Evolutionary conservation across 2,888 invertebrate genomes (phyloP).

Genomic region (Achlya flavicornis): DNA sequence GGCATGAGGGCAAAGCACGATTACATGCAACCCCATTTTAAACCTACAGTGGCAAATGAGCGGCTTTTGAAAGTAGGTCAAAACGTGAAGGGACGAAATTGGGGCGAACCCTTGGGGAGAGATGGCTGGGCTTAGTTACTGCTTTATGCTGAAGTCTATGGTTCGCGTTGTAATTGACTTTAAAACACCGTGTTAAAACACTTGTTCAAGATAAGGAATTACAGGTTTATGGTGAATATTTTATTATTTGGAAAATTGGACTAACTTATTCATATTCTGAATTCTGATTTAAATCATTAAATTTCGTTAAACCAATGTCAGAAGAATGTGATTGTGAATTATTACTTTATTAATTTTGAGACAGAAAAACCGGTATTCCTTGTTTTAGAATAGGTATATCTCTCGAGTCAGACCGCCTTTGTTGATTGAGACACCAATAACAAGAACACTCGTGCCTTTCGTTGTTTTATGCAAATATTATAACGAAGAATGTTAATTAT

Average conservation of each 20-base stretch:
- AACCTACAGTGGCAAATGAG: conserved; percentile 73
- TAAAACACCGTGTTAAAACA: conserved; percentile 10
- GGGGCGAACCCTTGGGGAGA: conserved; percentile 74
- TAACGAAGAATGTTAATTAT: conserved; percentile 2
- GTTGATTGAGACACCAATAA: background rate
- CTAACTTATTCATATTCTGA: too few species aligned
- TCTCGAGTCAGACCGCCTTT: background rate
- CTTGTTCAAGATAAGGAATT: conserved; percentile 3
- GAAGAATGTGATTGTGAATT: background rate
- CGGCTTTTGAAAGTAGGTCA: conserved; percentile 77
- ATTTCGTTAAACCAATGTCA: background rate
- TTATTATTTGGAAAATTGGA: too few species aligned
- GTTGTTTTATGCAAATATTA: background rate
- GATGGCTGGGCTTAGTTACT: conserved; percentile 48
- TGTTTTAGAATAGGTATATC: background rate
- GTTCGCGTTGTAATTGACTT: conserved; percentile 32
- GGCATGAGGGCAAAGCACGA: conserved; percentile 62
- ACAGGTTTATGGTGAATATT: background rate
- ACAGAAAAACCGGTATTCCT: background rate
- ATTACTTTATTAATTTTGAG: background rate
- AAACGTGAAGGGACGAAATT: conserved; percentile 75
- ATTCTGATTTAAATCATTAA: background rate
- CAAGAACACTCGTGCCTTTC: background rate
- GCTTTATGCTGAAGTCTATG: conserved; percentile 47
- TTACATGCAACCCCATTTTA: conserved; percentile 77